Evolutionary conservation across 2,797 vertebrate species (phyloP).

Genomic region (Sebastes reedi): DNA sequence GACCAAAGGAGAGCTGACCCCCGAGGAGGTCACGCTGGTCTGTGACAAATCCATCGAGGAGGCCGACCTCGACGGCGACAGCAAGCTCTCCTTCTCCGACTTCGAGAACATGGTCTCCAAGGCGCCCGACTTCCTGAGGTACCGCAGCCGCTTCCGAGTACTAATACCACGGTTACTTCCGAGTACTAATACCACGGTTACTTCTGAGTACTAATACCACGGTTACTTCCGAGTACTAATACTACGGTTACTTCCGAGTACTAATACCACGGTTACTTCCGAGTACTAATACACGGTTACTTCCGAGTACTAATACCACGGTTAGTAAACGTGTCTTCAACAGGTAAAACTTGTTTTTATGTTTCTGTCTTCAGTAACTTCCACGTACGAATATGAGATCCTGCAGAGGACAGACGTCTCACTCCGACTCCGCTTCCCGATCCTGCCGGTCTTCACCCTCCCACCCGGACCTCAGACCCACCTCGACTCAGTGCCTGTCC

Average conservation of each 20-base stretch:
- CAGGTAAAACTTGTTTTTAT: background rate
- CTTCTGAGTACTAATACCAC: too few species aligned
- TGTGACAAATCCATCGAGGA: conserved; percentile 96
- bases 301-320: too few species aligned
- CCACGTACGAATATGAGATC: conserved; percentile 93
- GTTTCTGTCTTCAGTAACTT: conserved; percentile 87
- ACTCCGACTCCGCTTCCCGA: background rate
- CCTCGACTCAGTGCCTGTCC: conserved; percentile 72
- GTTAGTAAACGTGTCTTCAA: too few species aligned
- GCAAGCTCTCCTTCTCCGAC: conserved; percentile 91
- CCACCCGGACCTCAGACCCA: conserved; percentile 31
- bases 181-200: too few species aligned
- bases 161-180: too few species aligned
- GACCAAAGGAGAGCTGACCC: conserved; percentile 92
- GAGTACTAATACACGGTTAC: too few species aligned
- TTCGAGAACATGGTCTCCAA: conserved; percentile 99
- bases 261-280: too few species aligned
- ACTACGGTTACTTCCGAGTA: too few species aligned
- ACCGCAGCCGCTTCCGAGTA: background rate
- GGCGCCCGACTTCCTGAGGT: conserved; percentile 93
- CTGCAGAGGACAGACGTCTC: conserved; percentile 28
- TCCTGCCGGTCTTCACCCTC: background rate
- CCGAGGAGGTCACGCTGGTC: conserved; percentile 91
- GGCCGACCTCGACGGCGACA: conserved; percentile 94
- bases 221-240: too few species aligned